Evolutionary conservation across 1,140 invertebrate genomes (phyloP), one percentile per base, ranked within the genome.

Genomic region (Microplitis demolitor): DNA sequence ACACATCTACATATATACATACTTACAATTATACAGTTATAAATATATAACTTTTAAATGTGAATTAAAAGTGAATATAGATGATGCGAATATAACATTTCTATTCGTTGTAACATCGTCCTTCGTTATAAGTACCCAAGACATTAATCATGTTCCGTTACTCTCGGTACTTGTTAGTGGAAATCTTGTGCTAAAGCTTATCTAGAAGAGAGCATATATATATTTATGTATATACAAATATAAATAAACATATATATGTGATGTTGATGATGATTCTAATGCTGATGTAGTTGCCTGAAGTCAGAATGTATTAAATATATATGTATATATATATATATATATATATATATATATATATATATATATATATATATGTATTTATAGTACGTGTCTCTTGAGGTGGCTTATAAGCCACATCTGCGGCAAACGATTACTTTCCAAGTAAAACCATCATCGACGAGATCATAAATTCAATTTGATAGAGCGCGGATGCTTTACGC

Each of bases 381-480:
- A 45, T 45, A 45, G 6, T 45, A 45, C 11, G 39, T 45, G 39
- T 45, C 8, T 45, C 6, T 45, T 45, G 39, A 45, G 39, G 39
- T 45, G 8, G 39, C 39, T 45, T 24, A 45, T 45, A 45, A 45
- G 61, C 64, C 53, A 54, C 71, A 54, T 9, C 9, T 58, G 62
- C 39, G 62, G 62, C 67, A 72, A 73, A 70, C 68, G 67, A 71
- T 66, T 72, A 66, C 66, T 63, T 72, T 61, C 63, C 66, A 54
- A 71, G 74, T 73, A 71, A 76, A 76, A 76, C 62, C 68, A 66
- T 73, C 71, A 72, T 71, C 71, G 68, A 50, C 60, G 45, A 58
- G 74, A 76, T 76, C 71, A 76, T 76, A 76, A 76, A 76, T 76
- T 76, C 74, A 76, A 76, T 76, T 76, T 73, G 74, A 76, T 76